These are phyloP conservation scores for Protosalanx chinensis DNA, from an alignment of 2,797 vertebrate genomes.

Conservation along the genomic window DNA sequence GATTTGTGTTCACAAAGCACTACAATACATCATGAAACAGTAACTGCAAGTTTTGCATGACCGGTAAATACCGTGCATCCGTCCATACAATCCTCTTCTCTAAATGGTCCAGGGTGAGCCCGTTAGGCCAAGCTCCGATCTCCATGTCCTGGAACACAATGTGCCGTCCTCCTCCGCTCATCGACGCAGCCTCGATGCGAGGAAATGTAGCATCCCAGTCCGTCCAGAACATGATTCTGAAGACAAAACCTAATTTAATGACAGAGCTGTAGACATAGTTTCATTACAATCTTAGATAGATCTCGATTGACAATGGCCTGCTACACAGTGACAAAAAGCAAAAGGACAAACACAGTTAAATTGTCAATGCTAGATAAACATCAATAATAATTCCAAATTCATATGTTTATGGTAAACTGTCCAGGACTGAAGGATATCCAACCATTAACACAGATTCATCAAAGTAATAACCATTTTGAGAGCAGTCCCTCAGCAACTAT, in stretches of 20 bases:
- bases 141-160: constrained; percentile 98
- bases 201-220: constrained; percentile 99
- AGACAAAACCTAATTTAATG: constrained; percentile 13
- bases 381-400: background rate
- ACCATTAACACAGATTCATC: background rate
- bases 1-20: background rate
- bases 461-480: background rate
- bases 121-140: constrained; percentile 97
- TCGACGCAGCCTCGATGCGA: constrained; percentile 94
- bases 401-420: background rate
- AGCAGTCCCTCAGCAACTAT: constrained; percentile 9
- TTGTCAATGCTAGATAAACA: background rate
- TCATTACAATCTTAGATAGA: too few relatives aligned
- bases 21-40: too few relatives aligned
- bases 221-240: constrained; percentile 97
- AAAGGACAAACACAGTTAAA: background rate
- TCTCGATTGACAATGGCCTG: too few relatives aligned
- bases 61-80: constrained; percentile 86
- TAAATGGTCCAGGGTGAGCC: constrained; percentile 95
- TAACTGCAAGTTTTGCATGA: background rate
- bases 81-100: constrained; percentile 98
- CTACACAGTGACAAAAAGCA: background rate
- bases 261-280: background rate
- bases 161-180: constrained; percentile 91
- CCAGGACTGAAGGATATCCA: background rate